Percentiles rank a stretch among this genome's conserved stretches.
phyloP scores from a whole-genome alignment of 2,888 invertebrate genomes.

The Acleris literana region DNA sequence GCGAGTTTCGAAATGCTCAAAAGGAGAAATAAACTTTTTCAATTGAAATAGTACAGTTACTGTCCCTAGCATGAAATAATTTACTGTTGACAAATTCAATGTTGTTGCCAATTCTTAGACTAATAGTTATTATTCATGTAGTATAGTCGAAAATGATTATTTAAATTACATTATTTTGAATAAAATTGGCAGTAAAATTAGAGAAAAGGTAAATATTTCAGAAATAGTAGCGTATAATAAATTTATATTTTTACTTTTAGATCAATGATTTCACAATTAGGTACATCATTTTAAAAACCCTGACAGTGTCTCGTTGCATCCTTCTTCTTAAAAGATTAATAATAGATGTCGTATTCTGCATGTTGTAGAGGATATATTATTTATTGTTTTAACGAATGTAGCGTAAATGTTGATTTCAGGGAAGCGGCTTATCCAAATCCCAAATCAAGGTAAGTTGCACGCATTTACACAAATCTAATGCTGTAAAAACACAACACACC shows the following conservation, averaged over 20 bases:
- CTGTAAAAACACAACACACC: conserved; percentile 29
- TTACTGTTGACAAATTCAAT: conserved; percentile 71
- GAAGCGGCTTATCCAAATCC: conserved; percentile 71
- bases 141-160: neutral
- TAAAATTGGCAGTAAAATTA: neutral
- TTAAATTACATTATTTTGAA: neutral
- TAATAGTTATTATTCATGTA: neutral
- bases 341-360: conserved; percentile 19
- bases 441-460: conserved; percentile 75
- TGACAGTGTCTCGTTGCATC: neutral
- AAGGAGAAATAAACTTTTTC: conserved; percentile 44
- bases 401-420: conserved; percentile 73
- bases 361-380: conserved; percentile 19
- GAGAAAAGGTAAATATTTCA: neutral
- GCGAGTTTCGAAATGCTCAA: too few relatives aligned
- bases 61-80: conserved; percentile 77
- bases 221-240: neutral
- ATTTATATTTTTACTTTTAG: neutral
- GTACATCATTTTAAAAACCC: neutral
- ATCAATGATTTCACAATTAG: too few relatives aligned
- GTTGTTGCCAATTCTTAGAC: conserved; percentile 56
- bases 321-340: conserved; percentile 1
- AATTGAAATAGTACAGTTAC: conserved; percentile 60
- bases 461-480: conserved; percentile 57
- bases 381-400: conserved; percentile 52